phyloP scores from a whole-genome alignment of 2,113 vertebrate species.

The Malaclemys terrapin region DNA sequence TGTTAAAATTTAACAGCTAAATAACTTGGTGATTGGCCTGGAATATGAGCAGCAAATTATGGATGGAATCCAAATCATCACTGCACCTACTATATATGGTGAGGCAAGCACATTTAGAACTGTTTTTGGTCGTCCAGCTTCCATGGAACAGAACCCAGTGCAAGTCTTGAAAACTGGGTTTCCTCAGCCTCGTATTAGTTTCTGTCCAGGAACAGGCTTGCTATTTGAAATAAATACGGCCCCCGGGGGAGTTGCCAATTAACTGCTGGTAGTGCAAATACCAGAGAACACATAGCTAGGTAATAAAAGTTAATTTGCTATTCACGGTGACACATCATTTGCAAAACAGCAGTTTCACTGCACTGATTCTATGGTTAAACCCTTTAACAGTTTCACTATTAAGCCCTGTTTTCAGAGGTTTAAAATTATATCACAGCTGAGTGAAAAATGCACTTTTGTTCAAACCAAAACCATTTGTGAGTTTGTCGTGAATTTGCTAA shows the following conservation, averaged over 20 bases:
- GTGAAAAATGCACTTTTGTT: background rate
- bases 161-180: accelerated
- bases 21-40: background rate
- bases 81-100: background rate
- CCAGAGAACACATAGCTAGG: background rate
- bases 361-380: background rate
- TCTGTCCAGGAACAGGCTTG: background rate
- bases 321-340: background rate
- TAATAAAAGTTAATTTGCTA: slow-evolving; percentile 19
- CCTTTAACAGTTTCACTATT: slow-evolving; percentile 6
- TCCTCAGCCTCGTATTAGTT: background rate
- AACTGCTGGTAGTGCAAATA: background rate
- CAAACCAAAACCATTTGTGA: background rate
- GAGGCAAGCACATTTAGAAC: background rate
- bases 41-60: background rate
- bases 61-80: background rate
- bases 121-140: background rate
- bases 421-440: slow-evolving; percentile 1
- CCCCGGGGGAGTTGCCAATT: background rate
- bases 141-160: background rate
- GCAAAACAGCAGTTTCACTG: background rate
- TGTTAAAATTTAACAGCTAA: background rate
- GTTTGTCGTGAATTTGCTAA: background rate
- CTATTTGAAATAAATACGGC: background rate
- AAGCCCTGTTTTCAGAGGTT: background rate